phyloP scores from a whole-genome alignment of 2,113 vertebrate genomes.

The Pionites leucogaster region DNA sequence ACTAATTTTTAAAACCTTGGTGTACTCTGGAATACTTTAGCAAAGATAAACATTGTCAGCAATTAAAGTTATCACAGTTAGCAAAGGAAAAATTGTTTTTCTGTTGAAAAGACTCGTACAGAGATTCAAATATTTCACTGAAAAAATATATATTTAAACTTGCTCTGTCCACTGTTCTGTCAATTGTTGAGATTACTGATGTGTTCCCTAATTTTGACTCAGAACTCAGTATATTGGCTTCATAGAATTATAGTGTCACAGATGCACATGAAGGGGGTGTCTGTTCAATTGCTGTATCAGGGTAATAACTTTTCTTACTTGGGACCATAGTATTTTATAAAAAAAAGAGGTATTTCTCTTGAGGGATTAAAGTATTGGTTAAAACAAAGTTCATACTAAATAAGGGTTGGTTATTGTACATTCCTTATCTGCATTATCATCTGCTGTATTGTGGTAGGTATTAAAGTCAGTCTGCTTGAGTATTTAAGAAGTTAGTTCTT shows the following conservation, averaged over 20 bases:
- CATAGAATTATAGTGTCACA: not conserved
- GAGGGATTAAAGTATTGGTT: not conserved
- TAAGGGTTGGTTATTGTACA: not conserved
- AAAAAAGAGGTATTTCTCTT: not conserved
- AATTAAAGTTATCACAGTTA: not conserved
- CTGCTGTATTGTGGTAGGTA: not conserved
- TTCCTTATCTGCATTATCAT: not conserved
- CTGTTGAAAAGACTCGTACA: not conserved
- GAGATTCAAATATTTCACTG: not conserved
- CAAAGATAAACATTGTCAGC: not conserved
- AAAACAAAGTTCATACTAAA: not conserved
- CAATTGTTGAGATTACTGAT: not conserved
- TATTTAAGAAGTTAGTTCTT: not conserved
- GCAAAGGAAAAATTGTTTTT: not conserved
- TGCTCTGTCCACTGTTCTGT: not conserved
- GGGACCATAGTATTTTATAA: not conserved
- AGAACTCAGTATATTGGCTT: not conserved
- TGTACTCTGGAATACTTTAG: not conserved
- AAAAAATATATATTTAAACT: conserved; percentile 39
- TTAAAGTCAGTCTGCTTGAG: not conserved
- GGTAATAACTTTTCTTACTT: not conserved
- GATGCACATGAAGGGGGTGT: not conserved
- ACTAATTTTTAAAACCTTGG: not conserved
- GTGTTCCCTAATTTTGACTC: not conserved
- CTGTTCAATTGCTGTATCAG: not conserved